Conservation (phyloP, 2,888 invertebrate species). For the Rhagium mordax region DNA sequence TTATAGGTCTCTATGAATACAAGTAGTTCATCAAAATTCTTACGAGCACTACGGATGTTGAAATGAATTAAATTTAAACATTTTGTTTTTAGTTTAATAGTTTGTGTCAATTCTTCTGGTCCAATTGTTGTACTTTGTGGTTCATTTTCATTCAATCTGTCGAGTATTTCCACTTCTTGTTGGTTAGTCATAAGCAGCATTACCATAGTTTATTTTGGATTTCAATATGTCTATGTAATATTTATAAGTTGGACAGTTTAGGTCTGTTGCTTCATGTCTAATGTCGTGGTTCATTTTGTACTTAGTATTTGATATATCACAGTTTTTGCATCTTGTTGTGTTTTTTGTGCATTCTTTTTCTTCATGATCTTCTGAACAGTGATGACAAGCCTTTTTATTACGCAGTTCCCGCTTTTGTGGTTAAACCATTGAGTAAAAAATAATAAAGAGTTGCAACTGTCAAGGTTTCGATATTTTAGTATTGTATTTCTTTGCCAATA, state of each 20-base stretch:
- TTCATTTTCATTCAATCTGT: neutral
- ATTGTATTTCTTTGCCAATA: too few species aligned
- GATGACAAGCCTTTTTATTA: slow-evolving; percentile 16
- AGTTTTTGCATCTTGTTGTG: slow-evolving; percentile 8
- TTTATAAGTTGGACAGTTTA: neutral
- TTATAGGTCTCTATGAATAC: neutral
- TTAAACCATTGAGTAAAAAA: slow-evolving; percentile 21
- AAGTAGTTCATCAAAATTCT: neutral
- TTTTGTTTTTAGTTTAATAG: too few species aligned
- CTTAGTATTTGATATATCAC: neutral
- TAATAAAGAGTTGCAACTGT: too few species aligned
- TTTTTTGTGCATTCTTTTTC: too few species aligned
- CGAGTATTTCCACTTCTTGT: neutral
- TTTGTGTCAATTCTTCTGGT: too few species aligned
- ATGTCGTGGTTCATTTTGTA: neutral
- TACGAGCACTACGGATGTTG: neutral
- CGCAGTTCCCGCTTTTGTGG: slow-evolving; percentile 19
- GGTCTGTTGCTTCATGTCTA: neutral
- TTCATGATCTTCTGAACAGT: too few species aligned
- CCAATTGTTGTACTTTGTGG: too few species aligned
- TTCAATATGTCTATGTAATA: neutral
- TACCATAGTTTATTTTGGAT: neutral
- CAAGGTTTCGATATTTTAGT: too few species aligned
- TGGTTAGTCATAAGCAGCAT: neutral
- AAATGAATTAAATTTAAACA: neutral